A percentile compares a stretch with the other conserved stretches of the same genome.
phyloP scores from a whole-genome alignment of 2,888 invertebrate genomes.

The Salpingus planirostris region DNA sequence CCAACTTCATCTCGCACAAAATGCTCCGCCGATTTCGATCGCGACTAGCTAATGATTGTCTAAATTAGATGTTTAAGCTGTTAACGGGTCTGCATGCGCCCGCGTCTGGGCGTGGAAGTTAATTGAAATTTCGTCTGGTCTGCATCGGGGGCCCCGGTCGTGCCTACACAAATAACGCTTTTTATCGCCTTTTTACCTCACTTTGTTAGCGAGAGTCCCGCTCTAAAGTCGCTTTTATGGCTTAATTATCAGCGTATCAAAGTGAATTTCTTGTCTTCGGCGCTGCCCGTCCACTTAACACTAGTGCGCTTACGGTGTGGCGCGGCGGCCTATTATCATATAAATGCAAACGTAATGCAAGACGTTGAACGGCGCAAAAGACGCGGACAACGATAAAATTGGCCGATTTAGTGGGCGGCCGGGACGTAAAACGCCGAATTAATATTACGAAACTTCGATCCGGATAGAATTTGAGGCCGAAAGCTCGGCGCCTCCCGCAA shows the following conservation, averaged over 20 bases:
- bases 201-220: constrained; percentile 12
- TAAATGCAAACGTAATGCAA: constrained; percentile 28
- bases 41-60: too few species aligned
- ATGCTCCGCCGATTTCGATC: background rate
- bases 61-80: too few species aligned
- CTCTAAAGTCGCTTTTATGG: constrained; percentile 17
- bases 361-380: constrained; percentile 22
- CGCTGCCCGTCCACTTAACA: constrained; percentile 27
- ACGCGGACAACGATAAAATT: constrained; percentile 19
- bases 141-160: constrained; percentile 4
- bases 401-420: constrained; percentile 20
- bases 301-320: constrained; percentile 20
- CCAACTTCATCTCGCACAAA: constrained; percentile 10
- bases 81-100: too few species aligned
- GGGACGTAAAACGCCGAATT: constrained; percentile 21
- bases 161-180: constrained; percentile 9
- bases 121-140: too few species aligned
- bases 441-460: constrained; percentile 16
- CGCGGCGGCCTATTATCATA: constrained; percentile 26
- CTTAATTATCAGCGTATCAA: constrained; percentile 26
- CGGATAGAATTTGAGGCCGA: constrained; percentile 8
- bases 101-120: too few species aligned
- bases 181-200: constrained; percentile 10
- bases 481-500: too few species aligned
- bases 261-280: constrained; percentile 21